Base-by-base conservation (phyloP, 2,113 vertebrate genomes). In the Oryzias curvinotus region DNA sequence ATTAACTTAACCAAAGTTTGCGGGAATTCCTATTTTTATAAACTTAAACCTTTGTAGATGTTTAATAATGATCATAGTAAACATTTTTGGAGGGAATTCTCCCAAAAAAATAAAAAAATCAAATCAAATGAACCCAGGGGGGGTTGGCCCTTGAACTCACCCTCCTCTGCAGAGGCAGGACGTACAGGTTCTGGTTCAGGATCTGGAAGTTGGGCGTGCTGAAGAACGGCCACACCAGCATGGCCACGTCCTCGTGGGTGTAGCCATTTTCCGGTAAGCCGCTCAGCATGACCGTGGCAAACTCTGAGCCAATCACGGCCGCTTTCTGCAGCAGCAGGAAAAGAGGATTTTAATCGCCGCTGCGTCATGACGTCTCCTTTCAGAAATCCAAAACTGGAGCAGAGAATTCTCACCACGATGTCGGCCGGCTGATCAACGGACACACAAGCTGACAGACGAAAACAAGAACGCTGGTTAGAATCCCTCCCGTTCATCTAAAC, bases 131-230 rank as follows among this genome's bases (percentile, higher is more conserved):
- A n/a, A n/a, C n/a, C n/a, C n/a, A n/a, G n/a, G n/a, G n/a, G n/a
- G n/a, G n/a, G n/a, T n/a, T n/a, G n/a, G n/a, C n/a, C n/a, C n/a
- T n/a, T 30, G 28, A 30, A 36, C 36, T 8, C 6, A 84, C 82
- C 75, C 78, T 69, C 44, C 75, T 70, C 68, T 84, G 75, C 18
- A 76, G 61, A 0, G 75, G 36, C 12, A 84, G 65, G 2, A 84
- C 75, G 0, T 45, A 21, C 21, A 84, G 25, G 1, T 57, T 60
- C 48, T 69, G 64, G 65, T 44, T 62, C 1, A 64, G 21, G 4
- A 42, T 2, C 3, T 14, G 18, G 7, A 64, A 46, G 1, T 15
- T 54, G 15, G 17, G 46, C 7, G 14, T 10, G 5, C n/a, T 10
- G 8, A 81, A 50, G 42, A 57, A 55, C 8, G 17, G 16, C 64